A percentile compares a stretch with the other conserved stretches of the same genome.
Evolutionary conservation across 2,797 vertebrate genomes (phyloP).

Genomic region (Ambastaia sidthimunki): DNA sequence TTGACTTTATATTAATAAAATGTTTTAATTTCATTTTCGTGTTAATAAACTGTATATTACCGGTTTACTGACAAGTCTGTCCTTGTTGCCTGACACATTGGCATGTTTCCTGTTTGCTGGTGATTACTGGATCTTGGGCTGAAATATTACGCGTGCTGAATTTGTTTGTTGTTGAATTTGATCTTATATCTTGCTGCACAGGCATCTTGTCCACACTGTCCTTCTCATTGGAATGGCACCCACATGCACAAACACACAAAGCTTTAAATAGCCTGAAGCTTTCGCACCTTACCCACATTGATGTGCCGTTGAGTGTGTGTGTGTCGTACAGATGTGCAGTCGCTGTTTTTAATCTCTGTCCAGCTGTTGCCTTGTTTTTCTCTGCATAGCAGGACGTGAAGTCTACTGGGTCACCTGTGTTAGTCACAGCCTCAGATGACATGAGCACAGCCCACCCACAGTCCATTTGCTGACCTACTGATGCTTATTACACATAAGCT

Average conservation of each 20-base stretch:
- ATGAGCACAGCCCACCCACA: background rate
- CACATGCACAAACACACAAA: constrained; percentile 7
- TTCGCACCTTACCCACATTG: constrained; percentile 45
- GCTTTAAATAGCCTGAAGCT: constrained; percentile 14
- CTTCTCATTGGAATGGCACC: background rate
- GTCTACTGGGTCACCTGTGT: constrained; percentile 59
- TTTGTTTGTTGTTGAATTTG: constrained; percentile 34
- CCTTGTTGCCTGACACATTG: constrained; percentile 26
- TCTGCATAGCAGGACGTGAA: constrained; percentile 61
- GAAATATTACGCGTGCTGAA: constrained; percentile 31
- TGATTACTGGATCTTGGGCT: constrained; percentile 5
- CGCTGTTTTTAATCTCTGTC: constrained; percentile 63
- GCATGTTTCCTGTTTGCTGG: constrained; percentile 31
- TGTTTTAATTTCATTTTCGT: too few species aligned
- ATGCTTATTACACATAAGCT: too few species aligned
- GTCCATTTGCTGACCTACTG: too few species aligned
- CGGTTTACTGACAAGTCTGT: background rate
- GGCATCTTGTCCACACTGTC: constrained; percentile 17
- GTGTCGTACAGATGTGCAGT: constrained; percentile 66
- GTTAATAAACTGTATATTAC: background rate
- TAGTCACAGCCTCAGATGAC: background rate
- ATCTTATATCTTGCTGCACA: constrained; percentile 34
- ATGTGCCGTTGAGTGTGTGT: constrained; percentile 4
- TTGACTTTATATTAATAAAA: too few species aligned
- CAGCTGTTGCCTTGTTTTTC: constrained; percentile 65